Evolutionary conservation across 1,140 invertebrate species (phyloP), one percentile per base, ranked within the genome.

Genomic region (Drosophila gunungcola): DNA sequence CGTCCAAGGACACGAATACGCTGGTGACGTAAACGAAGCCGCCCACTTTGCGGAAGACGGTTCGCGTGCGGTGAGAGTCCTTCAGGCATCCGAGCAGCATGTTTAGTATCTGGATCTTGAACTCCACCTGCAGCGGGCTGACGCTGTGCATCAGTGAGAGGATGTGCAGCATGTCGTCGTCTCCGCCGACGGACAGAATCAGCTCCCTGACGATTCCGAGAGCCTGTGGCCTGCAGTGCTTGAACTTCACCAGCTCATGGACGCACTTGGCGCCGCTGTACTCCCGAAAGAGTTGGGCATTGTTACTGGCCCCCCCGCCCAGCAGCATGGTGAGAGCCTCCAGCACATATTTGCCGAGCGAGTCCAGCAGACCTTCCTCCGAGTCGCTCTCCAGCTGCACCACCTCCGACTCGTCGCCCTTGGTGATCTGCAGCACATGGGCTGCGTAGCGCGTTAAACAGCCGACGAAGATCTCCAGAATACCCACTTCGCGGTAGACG

Each of bases 21-120:
- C 98, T 98, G 93, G 99, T 98, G 1, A 99, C 96, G 92, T 99
- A 99, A 0, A 99, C 97, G 93, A 99, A 99, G 12, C 98, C 99
- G 70, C 98, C 98, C 80, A 98, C 97, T 94, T 99, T 99, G 76
- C 99, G 95, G 93, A 99, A 99, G 45, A 99, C 97, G 12, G 98
- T 98, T 78, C 99, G 95, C 5, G 98, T 98, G 70, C 98, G 95
- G 93, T 99, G 99, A 65, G 97, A 98, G 85, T 99, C 98, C 75
- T 97, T 94, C 41, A 99, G 93, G 86, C 98, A 98, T 60, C 95
- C 95, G 43, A 98, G 93, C 52, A 99, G 93, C 52, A 97, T 97
- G 93, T 98, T 98, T 13, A 99, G 93, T 92, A 99, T 98, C 88
- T 98, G 96, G 51, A 96, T 96, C 93, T 98, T 99, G 6, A 99